These are phyloP conservation scores for Nomada goodeniana DNA, from an alignment of 2,888 invertebrate species.

Conservation along the genomic window DNA sequence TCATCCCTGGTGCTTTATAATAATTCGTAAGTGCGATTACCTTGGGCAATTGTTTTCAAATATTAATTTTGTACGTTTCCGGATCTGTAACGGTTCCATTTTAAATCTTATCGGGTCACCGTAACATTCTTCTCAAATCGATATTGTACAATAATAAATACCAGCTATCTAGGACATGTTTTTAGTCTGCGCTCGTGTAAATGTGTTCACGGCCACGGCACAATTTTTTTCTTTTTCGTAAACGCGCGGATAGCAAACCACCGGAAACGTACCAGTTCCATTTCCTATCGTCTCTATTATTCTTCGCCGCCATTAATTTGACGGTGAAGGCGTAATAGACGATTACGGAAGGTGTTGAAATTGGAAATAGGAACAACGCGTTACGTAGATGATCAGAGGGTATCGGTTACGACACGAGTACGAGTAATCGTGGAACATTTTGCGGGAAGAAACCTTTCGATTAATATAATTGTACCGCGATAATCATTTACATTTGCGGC, in stretches of 20 bases:
- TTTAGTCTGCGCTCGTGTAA: neutral
- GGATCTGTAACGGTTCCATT: neutral
- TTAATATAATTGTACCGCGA: neutral
- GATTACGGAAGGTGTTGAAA: conserved; percentile 22
- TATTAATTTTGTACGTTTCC: no score
- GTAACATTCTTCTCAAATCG: no score
- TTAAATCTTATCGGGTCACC: no score
- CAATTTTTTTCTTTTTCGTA: neutral
- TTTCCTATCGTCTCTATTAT: conserved; percentile 38
- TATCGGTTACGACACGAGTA: neutral
- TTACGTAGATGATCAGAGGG: neutral
- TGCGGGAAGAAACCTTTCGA: neutral
- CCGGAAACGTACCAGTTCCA: conserved; percentile 36
- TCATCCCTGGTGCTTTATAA: no score
- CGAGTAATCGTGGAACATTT: neutral
- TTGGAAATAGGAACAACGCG: conserved; percentile 15
- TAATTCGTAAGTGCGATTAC: no score
- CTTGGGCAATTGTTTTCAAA: no score
- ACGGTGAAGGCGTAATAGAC: conserved; percentile 21
- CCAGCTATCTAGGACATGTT: no score
- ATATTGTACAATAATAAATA: no score
- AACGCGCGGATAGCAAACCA: neutral
- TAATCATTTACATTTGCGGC: neutral
- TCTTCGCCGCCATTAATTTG: conserved; percentile 35
- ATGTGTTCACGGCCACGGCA: conserved; percentile 10